phyloP scores from a whole-genome alignment of 2,888 invertebrate species.

The Sarcophaga rosellei region DNA sequence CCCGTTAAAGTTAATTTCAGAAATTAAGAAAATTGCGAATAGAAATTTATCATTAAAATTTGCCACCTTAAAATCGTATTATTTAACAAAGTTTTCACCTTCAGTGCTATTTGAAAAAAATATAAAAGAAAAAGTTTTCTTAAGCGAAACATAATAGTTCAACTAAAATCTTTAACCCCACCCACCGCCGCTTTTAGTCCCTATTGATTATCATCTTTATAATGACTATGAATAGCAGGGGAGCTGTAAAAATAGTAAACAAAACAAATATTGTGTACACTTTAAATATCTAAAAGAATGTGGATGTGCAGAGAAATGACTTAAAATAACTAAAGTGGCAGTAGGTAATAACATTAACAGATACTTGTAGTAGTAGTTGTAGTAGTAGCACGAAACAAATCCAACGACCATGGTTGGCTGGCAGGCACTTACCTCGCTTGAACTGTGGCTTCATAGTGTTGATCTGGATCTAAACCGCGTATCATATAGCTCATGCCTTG shows the following conservation, averaged over 20 bases:
- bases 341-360: not conserved
- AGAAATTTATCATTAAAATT: conserved; percentile 22
- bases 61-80: conserved; percentile 34
- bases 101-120: not conserved
- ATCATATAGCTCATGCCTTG: conserved; percentile 87
- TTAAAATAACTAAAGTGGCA: not conserved
- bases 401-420: not conserved
- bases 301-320: not conserved
- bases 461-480: conserved; percentile 85
- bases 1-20: not conserved
- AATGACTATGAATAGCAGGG: conserved; percentile 39
- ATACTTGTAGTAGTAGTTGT: not conserved
- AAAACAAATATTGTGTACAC: not conserved
- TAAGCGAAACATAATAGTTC: not conserved
- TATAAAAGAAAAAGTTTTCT: not conserved
- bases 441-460: conserved; percentile 86
- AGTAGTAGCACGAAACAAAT: not conserved
- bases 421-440: conserved; percentile 82
- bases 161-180: not conserved
- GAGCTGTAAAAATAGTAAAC: not conserved
- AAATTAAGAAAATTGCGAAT: not conserved
- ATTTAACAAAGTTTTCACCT: not conserved
- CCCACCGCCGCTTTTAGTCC: not conserved
- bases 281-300: conserved; percentile 24
- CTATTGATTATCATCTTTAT: not conserved